Evolutionary conservation across 2,797 vertebrate genomes (phyloP).

Genomic region (Xenopus petersii): DNA sequence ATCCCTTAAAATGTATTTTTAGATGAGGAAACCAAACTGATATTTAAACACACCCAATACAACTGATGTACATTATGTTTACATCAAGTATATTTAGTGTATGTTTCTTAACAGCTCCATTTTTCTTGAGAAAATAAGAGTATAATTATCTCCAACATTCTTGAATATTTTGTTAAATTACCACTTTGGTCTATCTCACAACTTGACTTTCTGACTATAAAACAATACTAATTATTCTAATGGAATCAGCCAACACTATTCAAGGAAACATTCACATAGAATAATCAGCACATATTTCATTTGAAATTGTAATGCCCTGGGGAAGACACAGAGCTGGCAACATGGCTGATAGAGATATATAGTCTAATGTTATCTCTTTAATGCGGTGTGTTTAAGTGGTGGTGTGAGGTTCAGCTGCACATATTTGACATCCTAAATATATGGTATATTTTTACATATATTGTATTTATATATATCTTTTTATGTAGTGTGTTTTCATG

Average conservation of each 20-base stretch:
- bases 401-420: background rate
- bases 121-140: background rate
- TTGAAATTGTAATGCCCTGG: constrained; percentile 6
- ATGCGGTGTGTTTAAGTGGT: constrained; percentile 1
- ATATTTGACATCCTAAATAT: no score
- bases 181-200: background rate
- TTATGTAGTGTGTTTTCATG: no score
- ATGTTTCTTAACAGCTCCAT: no score
- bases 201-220: background rate
- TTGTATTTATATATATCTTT: no score
- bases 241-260: constrained; percentile 37
- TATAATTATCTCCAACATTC: background rate
- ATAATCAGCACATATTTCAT: constrained; percentile 39
- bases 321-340: constrained; percentile 20
- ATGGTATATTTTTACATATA: no score
- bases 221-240: constrained; percentile 44
- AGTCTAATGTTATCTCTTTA: constrained; percentile 18
- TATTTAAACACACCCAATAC: no score
- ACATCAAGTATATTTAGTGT: no score
- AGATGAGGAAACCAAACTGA: no score
- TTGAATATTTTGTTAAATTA: constrained; percentile 1
- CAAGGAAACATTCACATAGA: constrained; percentile 37
- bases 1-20: no score
- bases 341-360: constrained; percentile 21
- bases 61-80: no score